Evolutionary conservation across 2,113 vertebrate species (phyloP).

Genomic region (Rhombomys opimus): DNA sequence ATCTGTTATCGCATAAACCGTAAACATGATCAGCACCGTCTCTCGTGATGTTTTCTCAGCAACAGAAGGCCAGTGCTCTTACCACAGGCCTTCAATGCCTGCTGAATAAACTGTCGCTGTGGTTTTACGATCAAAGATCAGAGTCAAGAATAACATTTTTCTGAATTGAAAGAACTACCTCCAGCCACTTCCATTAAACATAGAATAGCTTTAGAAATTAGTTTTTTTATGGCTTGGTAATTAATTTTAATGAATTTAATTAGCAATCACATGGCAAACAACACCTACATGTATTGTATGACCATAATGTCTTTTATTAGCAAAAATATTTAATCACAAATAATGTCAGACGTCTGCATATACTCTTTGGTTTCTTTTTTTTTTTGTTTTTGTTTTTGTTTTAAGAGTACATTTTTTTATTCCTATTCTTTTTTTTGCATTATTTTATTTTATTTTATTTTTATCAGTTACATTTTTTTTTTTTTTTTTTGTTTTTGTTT

Average conservation of each 20-base stretch:
- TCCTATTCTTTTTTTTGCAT: no score
- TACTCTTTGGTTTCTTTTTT: conserved; percentile 34
- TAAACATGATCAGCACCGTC: neutral
- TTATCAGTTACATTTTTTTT: no score
- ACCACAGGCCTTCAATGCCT: neutral
- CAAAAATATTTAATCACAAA: conserved; percentile 39
- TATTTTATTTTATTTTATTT: no score
- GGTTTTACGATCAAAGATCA: neutral
- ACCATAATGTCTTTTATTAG: neutral
- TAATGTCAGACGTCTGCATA: neutral
- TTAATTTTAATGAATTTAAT: conserved; percentile 26
- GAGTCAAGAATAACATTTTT: neutral
- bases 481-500: no score
- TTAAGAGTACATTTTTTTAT: no score
- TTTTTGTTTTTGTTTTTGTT: no score
- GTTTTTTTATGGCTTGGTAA: neutral
- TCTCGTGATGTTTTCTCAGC: neutral
- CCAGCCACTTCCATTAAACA: neutral
- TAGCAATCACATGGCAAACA: conserved; percentile 50
- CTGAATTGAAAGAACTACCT: neutral
- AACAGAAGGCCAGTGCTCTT: neutral
- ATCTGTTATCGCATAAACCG: neutral
- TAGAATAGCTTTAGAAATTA: neutral
- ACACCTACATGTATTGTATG: neutral
- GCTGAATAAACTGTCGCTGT: neutral